Base-by-base conservation (phyloP, 1,140 invertebrate genomes). In the Notospermus geniculatus region DNA sequence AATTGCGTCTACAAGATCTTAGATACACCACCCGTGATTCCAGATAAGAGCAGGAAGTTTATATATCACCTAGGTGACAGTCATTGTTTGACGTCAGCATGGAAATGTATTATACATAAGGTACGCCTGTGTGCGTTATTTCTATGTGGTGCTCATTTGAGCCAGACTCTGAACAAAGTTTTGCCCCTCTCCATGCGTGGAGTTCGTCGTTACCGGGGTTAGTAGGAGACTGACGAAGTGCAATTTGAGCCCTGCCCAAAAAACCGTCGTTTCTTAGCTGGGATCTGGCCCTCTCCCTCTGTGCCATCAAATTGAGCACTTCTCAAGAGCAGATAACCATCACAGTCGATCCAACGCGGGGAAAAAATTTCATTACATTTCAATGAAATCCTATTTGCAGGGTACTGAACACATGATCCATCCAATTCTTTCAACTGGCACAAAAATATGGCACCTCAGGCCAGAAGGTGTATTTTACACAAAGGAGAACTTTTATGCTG, bases 381-480 rank as follows among this genome's bases (percentile, higher is more conserved):
- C 11, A 13, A 43, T 19, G 46, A 5, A 13, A 36, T 57, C 32
- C 32, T 2, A 23, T 4, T 57, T 57, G 2, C 55, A 57, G 55
- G 39, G 29, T 41, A 39, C 7, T 25, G 23, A 9, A 22, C 23
- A 36, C 36, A 57, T 29, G 23, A 41, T 57, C 23, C 55, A 57
- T 25, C 55, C 55, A 30, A 25, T 57, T 36, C 39, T 57, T 23
- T 57, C 55, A 32, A 57, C 55, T 17, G 55, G 55, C 2, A 57
- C 55, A 23, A 57, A 57, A 25, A 19, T 57, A n/a, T 57, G 55
- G 55, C 55, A 57, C 30, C 36, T 57, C 17, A 22, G 2, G n/a
- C 55, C 19, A 15, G 55, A 57, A 2, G 29, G 36, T 25, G n/a
- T 36, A n/a, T 41, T 57, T 17, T 57, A 57, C 22, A 17, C 55